A percentile compares a stretch with the other conserved stretches of the same genome.
These are phyloP conservation scores for Vimba vimba DNA, from an alignment of 2,113 vertebrate genomes.

Conservation along the genomic window DNA sequence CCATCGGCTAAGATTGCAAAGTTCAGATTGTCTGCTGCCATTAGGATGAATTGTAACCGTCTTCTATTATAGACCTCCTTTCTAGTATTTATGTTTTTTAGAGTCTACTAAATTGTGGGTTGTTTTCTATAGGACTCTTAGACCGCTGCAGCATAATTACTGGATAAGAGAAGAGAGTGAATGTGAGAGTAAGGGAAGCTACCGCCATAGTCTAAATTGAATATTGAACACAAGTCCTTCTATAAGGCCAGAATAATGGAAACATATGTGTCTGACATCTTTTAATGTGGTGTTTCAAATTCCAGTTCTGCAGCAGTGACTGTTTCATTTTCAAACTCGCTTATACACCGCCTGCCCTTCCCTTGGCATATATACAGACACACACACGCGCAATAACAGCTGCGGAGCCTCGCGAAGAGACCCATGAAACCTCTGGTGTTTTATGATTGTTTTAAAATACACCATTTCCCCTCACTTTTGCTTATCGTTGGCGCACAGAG, in stretches of 20 bases:
- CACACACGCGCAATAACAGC: constrained; percentile 47
- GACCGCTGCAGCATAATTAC: constrained; percentile 1
- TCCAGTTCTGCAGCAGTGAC: constrained; percentile 14
- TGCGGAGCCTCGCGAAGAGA: constrained; percentile 10
- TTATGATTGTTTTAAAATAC: constrained; percentile 36
- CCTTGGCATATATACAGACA: constrained; percentile 12
- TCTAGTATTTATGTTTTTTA: constrained; percentile 2
- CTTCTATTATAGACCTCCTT: not conserved
- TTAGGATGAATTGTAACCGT: not conserved
- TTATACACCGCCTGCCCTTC: constrained; percentile 23
- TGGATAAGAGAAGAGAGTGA: not conserved
- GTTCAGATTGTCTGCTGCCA: not conserved
- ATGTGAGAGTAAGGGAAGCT: constrained; percentile 1
- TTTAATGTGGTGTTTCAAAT: constrained; percentile 19
- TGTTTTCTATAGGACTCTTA: not conserved
- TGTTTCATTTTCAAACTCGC: constrained; percentile 33
- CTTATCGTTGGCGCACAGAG: constrained; percentile 48
- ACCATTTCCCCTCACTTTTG: constrained; percentile 52
- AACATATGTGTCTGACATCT: constrained; percentile 16
- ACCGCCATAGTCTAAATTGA: not conserved
- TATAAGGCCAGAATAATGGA: not conserved
- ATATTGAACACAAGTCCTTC: constrained; percentile 16
- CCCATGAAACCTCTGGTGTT: constrained; percentile 23
- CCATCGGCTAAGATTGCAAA: not conserved
- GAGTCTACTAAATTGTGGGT: not conserved